Evolutionary conservation across 1,140 invertebrate genomes (phyloP), one percentile per base, ranked within the genome.

Genomic region (Grapholita molesta): DNA sequence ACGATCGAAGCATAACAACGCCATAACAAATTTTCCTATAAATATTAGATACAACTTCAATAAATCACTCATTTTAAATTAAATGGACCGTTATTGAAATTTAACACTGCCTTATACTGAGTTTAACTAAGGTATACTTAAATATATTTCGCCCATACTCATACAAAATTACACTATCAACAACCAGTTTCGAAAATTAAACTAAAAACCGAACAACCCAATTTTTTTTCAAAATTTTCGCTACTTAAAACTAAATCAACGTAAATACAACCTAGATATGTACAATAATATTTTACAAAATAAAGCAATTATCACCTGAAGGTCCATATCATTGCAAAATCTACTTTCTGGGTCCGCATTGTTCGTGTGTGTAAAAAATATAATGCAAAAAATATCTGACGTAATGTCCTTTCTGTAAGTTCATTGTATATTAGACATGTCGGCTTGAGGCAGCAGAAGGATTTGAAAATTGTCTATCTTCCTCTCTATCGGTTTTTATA

Each of bases 341-440:
- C 42, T 48, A 48, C 42, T 21, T 48, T 48, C 8, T 8, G 42
- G 42, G 42, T 48, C 42, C 42, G 21, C 42, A 21, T 21, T 6
- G 42, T 48, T 21, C 15, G 18, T 18, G n/a, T 48, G 15, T 48
- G 42, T 48, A 48, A 3, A 48, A 48, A 48, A 48, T 48, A 48
- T 9, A 48, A 48, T 48, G 42, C 18, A 48, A 48, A 48, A 48
- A 9, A 48, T 48, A 21, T 48, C 1, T 90, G 88, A 28, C 88
- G 12, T 35, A n/a, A 15, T 38, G 12, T 15, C n/a, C n/a, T 15
- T 38, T n/a, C 35, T 38, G 35, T 38, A 38, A n/a, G n/a, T n/a
- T n/a, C n/a, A n/a, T n/a, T n/a, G n/a, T n/a, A n/a, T n/a, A n/a
- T n/a, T n/a, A n/a, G n/a, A n/a, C n/a, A n/a, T n/a, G n/a, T n/a